Evolutionary conservation across 2,113 vertebrate species (phyloP).

Genomic region (Grammomys surdaster): DNA sequence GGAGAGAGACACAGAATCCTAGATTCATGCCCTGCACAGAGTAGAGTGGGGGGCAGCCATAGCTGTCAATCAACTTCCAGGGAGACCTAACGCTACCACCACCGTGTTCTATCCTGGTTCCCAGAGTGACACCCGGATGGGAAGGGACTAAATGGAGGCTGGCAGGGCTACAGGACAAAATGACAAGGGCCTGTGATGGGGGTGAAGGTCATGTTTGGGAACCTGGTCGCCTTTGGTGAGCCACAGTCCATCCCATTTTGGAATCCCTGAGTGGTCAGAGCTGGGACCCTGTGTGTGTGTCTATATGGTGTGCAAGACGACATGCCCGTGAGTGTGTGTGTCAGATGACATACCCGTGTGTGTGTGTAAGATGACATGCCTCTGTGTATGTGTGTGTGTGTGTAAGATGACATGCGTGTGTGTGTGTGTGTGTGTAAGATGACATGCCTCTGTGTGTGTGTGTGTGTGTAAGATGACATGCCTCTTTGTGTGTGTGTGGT

Average conservation of each 20-base stretch:
- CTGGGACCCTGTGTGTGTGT: rapidly evolving
- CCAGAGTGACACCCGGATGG: rapidly evolving
- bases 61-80: not conserved
- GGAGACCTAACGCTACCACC: too few species aligned
- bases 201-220: not conserved
- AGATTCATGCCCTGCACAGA: not conserved
- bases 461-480: too few species aligned
- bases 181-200: not conserved
- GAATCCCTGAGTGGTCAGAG: not conserved
- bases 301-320: not conserved
- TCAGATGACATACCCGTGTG: too few species aligned
- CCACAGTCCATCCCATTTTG: not conserved
- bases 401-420: too few species aligned
- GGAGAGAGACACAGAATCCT: too few species aligned
- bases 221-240: not conserved
- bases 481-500: too few species aligned
- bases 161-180: not conserved
- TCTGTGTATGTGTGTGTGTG: too few species aligned
- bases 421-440: too few species aligned
- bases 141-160: not conserved
- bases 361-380: too few species aligned
- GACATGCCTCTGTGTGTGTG: too few species aligned
- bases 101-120: not conserved
- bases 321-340: not conserved
- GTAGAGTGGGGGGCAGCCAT: too few species aligned